Percentiles rank a stretch among this genome's conserved stretches.
Evolutionary conservation across 2,797 vertebrate genomes (phyloP).

Genomic region (Sternotherus odoratus): DNA sequence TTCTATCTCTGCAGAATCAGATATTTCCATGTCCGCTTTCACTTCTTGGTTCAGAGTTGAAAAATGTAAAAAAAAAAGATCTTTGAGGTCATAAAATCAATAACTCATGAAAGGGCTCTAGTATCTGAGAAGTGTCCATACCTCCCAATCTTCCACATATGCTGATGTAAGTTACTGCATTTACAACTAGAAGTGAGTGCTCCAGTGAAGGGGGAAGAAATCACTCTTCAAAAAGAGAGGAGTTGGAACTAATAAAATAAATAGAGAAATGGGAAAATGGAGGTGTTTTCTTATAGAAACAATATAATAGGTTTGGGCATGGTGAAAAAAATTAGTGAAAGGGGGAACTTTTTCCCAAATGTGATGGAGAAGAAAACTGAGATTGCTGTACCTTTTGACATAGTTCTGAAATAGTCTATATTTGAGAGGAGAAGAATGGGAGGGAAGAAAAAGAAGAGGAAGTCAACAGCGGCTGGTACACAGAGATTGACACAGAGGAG

Average conservation of each 20-base stretch:
- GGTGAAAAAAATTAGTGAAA: neutral
- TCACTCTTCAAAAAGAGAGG: neutral
- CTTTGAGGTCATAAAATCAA: neutral
- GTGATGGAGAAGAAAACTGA: neutral
- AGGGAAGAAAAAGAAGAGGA: neutral
- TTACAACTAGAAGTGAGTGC: neutral
- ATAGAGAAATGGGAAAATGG: neutral
- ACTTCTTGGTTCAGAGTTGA: fast-evolving
- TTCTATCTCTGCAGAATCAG: fast-evolving
- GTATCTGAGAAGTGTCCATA: neutral
- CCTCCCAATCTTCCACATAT: neutral
- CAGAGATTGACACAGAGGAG: neutral
- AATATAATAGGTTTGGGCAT: neutral
- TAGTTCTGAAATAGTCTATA: neutral
- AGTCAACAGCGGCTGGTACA: neutral
- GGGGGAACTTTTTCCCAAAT: neutral
- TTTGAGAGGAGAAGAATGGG: neutral
- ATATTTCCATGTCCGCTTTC: neutral
- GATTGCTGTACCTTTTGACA: neutral
- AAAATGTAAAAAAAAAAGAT: neutral
- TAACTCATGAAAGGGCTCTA: neutral
- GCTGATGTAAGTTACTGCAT: neutral
- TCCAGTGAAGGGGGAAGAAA: fast-evolving
- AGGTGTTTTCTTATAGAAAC: neutral
- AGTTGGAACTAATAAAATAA: neutral